phyloP scores from a whole-genome alignment of 2,113 vertebrate species.

The Halichoeres trimaculatus region DNA sequence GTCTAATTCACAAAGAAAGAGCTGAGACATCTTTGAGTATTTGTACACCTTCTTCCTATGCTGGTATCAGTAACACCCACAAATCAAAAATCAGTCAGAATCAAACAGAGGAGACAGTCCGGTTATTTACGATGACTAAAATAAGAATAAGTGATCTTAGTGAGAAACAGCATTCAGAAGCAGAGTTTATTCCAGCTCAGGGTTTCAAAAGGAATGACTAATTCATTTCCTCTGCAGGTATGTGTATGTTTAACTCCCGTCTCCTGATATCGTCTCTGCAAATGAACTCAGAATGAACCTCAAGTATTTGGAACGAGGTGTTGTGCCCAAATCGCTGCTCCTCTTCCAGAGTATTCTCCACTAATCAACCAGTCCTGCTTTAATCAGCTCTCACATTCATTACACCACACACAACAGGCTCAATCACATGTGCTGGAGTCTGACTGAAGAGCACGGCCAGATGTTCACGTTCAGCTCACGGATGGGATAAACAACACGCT shows the following conservation, averaged over 20 bases:
- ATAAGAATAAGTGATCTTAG: background rate
- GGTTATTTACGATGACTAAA: background rate
- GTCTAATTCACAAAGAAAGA: background rate
- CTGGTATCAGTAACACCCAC: background rate
- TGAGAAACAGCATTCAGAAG: slow-evolving; percentile 11
- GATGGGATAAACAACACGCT: slow-evolving; percentile 33
- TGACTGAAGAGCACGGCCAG: background rate
- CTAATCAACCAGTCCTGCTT: slow-evolving; percentile 26
- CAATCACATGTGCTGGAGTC: background rate
- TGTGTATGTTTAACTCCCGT: slow-evolving; percentile 16
- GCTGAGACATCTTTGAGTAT: background rate
- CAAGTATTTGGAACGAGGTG: background rate
- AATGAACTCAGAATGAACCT: slow-evolving; percentile 57
- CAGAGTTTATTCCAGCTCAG: background rate
- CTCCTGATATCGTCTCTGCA: slow-evolving; percentile 4
- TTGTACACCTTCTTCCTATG: background rate
- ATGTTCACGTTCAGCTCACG: slow-evolving; percentile 41
- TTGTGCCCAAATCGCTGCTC: slow-evolving; percentile 1
- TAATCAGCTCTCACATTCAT: slow-evolving; percentile 36
- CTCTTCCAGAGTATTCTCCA: background rate
- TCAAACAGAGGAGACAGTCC: background rate
- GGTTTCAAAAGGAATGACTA: background rate
- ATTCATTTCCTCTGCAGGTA: slow-evolving; percentile 49
- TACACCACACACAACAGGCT: background rate
- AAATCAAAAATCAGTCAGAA: background rate